These are phyloP conservation scores for Orientallactaga bullata DNA, from an alignment of 2,113 vertebrate genomes.

Conservation along the genomic window DNA sequence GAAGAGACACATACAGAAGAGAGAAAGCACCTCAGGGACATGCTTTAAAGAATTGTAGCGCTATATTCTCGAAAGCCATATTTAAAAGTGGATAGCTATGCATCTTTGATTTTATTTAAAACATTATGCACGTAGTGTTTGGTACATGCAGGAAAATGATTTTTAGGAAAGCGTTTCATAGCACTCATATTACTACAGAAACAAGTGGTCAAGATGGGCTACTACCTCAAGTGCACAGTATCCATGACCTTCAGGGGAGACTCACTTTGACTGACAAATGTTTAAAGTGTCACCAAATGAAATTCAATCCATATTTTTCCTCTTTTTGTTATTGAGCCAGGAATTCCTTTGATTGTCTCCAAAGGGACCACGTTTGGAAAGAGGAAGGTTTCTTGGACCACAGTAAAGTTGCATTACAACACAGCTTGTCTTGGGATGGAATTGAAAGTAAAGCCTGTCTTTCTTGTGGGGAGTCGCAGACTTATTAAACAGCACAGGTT, in stretches of 20 bases:
- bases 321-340: background rate
- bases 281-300: background rate
- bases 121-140: background rate
- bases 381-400: background rate
- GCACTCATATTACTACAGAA: background rate
- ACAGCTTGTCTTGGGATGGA: background rate
- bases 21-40: background rate
- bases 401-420: background rate
- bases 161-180: background rate
- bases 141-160: background rate
- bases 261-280: background rate
- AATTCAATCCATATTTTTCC: background rate
- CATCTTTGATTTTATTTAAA: constrained; percentile 20
- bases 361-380: background rate
- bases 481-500: background rate
- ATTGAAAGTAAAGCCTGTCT: constrained; percentile 31
- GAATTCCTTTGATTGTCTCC: background rate
- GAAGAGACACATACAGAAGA: background rate
- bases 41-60: background rate
- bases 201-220: background rate
- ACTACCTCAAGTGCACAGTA: background rate
- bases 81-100: background rate
- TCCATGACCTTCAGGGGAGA: background rate
- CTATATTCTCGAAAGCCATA: background rate
- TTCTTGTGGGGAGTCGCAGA: background rate